Conservation (phyloP, 2,888 invertebrate genomes). For the Furcula furcula region DNA sequence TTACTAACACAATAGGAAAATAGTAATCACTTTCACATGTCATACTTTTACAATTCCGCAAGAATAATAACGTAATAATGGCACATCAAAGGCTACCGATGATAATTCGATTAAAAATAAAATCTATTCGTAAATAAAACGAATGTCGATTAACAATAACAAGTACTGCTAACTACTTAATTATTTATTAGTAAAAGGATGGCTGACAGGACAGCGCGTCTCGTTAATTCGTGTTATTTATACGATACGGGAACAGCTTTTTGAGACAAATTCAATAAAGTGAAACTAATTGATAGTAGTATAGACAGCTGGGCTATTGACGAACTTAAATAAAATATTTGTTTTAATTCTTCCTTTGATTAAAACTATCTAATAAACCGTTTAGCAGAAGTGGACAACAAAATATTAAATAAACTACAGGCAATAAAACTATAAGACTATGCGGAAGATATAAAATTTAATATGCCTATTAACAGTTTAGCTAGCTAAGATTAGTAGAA, state of each 20-base stretch:
- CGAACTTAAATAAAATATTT: conserved; percentile 4
- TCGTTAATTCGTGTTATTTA: conserved; percentile 21
- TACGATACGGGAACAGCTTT: conserved; percentile 8
- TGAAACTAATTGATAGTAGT: conserved; percentile 7
- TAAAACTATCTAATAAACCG: no score
- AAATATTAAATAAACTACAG: no score
- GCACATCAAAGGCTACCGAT: background rate
- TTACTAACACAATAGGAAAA: conserved; percentile 16
- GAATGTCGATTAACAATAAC: conserved; percentile 5
- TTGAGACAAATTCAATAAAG: conserved; percentile 8
- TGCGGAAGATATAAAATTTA: no score
- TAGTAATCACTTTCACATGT: conserved; percentile 17
- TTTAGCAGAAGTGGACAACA: no score
- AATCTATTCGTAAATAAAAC: conserved; percentile 6
- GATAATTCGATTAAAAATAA: conserved; percentile 1
- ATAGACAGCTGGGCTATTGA: conserved; percentile 3
- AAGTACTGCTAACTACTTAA: conserved; percentile 12
- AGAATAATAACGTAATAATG: background rate
- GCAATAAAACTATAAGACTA: no score
- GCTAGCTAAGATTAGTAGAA: no score
- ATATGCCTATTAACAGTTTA: no score
- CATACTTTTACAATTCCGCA: conserved; percentile 6
- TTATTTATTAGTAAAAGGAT: conserved; percentile 19
- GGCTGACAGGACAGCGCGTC: conserved; percentile 19
- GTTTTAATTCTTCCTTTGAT: no score